A percentile compares a stretch with the other conserved stretches of the same genome.
phyloP scores from a whole-genome alignment of 2,797 vertebrate genomes.

The Carapus acus region DNA sequence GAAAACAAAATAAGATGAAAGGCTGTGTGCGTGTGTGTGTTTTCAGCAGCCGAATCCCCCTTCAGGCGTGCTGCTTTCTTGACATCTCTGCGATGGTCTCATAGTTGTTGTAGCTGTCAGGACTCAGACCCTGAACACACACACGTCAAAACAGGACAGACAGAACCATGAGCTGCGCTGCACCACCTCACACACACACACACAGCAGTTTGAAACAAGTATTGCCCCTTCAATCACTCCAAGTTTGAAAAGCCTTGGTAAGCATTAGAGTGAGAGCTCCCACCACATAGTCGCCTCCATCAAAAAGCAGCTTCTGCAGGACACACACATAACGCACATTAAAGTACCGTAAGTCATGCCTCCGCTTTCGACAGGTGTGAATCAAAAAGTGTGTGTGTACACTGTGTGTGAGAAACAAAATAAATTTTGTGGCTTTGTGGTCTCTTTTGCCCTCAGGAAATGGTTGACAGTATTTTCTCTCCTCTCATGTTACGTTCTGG shows the following conservation, averaged over 20 bases:
- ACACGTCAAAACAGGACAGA: background rate
- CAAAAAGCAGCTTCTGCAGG: slow-evolving; percentile 47
- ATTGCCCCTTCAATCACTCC: slow-evolving; percentile 24
- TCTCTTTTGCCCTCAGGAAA: slow-evolving; percentile 51
- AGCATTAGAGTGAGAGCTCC: slow-evolving; percentile 34
- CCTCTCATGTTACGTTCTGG: too few species aligned
- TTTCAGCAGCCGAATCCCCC: background rate
- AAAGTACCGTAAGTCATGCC: background rate
- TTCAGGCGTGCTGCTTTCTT: slow-evolving; percentile 40
- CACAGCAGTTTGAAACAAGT: background rate
- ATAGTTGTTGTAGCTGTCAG: slow-evolving; percentile 51
- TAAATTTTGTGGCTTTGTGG: slow-evolving; percentile 37
- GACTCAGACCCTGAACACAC: slow-evolving; percentile 57
- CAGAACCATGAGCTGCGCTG: too few species aligned
- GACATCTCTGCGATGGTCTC: slow-evolving; percentile 55
- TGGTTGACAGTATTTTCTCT: background rate
- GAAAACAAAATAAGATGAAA: too few species aligned
- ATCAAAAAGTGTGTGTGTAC: slow-evolving; percentile 25
- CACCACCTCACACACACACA: too few species aligned
- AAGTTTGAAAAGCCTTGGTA: slow-evolving; percentile 40
- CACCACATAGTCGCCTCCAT: slow-evolving; percentile 66
- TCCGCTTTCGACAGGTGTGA: background rate
- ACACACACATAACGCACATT: slow-evolving; percentile 17
- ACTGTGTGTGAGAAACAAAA: slow-evolving; percentile 26
- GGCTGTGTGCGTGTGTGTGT: too few species aligned